Evolutionary conservation across 2,888 invertebrate genomes (phyloP).

Genomic region (Thelaira solivaga): DNA sequence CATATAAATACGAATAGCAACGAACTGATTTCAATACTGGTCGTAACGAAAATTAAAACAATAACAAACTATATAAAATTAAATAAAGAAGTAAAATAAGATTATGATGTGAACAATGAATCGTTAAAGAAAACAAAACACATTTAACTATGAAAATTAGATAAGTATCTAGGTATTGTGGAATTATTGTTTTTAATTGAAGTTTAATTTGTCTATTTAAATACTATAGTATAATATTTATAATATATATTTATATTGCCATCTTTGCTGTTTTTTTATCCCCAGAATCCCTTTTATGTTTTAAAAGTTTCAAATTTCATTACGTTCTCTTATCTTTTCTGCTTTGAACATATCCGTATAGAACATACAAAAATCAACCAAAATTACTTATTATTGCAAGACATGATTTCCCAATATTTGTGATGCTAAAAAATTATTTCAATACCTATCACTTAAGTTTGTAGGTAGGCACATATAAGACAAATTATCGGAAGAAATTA

Average conservation of each 20-base stretch:
- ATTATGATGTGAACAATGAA: constrained; percentile 7
- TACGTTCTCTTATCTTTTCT: constrained; percentile 17
- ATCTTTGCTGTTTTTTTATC: too few species aligned
- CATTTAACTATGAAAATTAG: neutral
- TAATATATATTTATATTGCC: neutral
- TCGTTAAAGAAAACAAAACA: neutral
- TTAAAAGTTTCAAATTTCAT: constrained; percentile 24
- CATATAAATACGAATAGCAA: constrained; percentile 62
- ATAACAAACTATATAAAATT: constrained; percentile 45
- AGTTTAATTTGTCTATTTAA: neutral
- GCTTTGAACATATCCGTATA: neutral
- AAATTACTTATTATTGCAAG: neutral
- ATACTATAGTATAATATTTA: neutral
- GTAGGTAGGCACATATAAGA: too few species aligned
- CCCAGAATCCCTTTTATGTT: too few species aligned
- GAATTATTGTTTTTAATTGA: too few species aligned
- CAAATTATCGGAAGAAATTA: too few species aligned
- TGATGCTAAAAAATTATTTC: neutral
- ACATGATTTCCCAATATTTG: constrained; percentile 20
- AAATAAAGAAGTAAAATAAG: constrained; percentile 21
- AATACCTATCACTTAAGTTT: too few species aligned
- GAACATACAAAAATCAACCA: neutral
- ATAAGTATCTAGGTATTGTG: neutral
- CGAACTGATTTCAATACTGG: constrained; percentile 56
- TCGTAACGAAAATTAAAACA: constrained; percentile 53